Conservation (phyloP, 2,888 invertebrate species). For the Halictus ligatus region DNA sequence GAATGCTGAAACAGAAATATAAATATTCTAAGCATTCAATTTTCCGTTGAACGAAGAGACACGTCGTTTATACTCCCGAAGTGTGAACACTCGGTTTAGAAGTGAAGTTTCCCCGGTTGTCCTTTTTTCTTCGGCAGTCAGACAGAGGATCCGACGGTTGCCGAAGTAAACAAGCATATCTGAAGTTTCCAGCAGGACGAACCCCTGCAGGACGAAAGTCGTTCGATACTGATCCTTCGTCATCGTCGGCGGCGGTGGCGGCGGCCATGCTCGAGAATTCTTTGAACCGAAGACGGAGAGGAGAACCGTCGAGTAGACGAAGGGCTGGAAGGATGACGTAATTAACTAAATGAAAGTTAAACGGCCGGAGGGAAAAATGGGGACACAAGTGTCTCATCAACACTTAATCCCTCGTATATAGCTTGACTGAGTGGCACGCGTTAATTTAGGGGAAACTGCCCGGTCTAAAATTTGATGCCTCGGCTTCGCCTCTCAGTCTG, state of each 20-base stretch:
- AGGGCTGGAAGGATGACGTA: slow-evolving; percentile 1
- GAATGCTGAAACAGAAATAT: neutral
- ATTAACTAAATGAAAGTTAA: slow-evolving; percentile 41
- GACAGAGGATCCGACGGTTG: slow-evolving; percentile 8
- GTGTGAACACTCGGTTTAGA: slow-evolving; percentile 5
- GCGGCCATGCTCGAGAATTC: neutral
- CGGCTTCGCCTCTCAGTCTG: slow-evolving; percentile 28
- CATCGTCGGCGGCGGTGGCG: neutral
- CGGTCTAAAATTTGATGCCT: slow-evolving; percentile 42
- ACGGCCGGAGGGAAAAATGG: slow-evolving; percentile 13
- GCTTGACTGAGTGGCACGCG: slow-evolving; percentile 23
- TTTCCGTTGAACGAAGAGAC: neutral
- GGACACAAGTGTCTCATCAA: slow-evolving; percentile 37
- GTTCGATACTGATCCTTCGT: slow-evolving; percentile 13
- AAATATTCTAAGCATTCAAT: neutral
- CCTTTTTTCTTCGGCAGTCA: slow-evolving; percentile 9
- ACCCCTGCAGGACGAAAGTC: neutral
- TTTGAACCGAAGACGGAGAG: neutral
- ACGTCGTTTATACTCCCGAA: neutral
- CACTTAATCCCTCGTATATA: slow-evolving; percentile 40
- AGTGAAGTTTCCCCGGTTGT: slow-evolving; percentile 15
- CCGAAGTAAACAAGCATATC: slow-evolving; percentile 12
- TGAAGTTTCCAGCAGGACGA: neutral
- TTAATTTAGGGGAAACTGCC: slow-evolving; percentile 42
- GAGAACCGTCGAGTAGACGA: neutral